Conservation (phyloP, 2,888 invertebrate species). For the Cepaea hortensis region DNA sequence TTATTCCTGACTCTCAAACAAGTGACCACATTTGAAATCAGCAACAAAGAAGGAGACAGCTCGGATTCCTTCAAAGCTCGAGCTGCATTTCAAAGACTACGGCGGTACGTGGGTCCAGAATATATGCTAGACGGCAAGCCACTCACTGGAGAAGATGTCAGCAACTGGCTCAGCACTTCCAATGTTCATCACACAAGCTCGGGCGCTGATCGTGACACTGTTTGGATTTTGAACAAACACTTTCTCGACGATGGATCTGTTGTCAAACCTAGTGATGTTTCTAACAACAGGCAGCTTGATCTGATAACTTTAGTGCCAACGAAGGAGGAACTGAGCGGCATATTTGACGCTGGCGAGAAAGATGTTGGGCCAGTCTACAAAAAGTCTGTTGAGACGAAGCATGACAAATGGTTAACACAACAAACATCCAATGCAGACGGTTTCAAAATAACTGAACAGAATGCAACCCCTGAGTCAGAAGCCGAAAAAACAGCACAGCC, state of each 20-base stretch:
- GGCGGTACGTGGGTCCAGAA: slow-evolving; percentile 30
- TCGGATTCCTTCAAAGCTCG: slow-evolving; percentile 49
- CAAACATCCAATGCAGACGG: too few species aligned
- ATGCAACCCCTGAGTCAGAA: too few species aligned
- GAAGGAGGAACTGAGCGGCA: slow-evolving; percentile 49
- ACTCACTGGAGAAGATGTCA: background rate
- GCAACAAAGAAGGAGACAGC: slow-evolving; percentile 23
- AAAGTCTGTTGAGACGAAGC: too few species aligned
- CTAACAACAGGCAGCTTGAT: background rate
- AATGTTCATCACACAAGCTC: background rate
- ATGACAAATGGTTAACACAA: too few species aligned
- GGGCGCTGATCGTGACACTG: background rate
- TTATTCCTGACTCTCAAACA: slow-evolving; percentile 16
- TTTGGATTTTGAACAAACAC: slow-evolving; percentile 9
- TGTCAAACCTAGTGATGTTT: background rate
- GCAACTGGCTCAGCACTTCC: slow-evolving; percentile 33
- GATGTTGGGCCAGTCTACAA: background rate
- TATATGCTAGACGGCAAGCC: slow-evolving; percentile 1
- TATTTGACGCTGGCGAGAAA: slow-evolving; percentile 41
- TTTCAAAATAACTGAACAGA: too few species aligned
- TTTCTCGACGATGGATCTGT: slow-evolving; percentile 5
- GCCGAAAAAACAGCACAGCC: background rate
- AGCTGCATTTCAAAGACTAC: slow-evolving; percentile 52
- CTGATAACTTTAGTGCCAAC: slow-evolving; percentile 29
- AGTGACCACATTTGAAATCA: slow-evolving; percentile 51